phyloP scores from a whole-genome alignment of 2,113 vertebrate genomes.

The Passer domesticus region DNA sequence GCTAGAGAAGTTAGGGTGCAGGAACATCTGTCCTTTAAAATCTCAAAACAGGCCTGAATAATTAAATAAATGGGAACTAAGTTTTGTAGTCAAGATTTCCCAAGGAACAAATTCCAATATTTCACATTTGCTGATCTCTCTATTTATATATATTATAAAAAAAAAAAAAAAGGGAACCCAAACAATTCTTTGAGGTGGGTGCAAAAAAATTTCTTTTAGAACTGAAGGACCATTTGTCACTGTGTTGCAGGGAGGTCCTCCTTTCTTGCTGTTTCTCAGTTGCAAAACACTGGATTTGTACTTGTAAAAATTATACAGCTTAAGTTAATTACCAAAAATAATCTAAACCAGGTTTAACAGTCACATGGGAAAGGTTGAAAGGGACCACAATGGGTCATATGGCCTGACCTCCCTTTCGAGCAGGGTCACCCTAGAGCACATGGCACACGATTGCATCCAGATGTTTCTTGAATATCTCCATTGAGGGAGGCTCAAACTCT shows the following conservation, averaged over 20 bases:
- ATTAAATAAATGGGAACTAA: background rate
- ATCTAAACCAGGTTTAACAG: background rate
- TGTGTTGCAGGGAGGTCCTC: background rate
- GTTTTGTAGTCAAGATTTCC: background rate
- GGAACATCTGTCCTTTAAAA: background rate
- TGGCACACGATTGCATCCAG: background rate
- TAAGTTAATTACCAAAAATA: background rate
- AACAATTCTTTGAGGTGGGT: background rate
- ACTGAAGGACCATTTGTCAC: background rate
- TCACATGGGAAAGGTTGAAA: background rate
- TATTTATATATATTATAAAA: background rate
- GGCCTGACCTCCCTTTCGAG: background rate
- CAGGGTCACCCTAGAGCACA: background rate
- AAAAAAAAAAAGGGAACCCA: background rate
- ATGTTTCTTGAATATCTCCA: background rate
- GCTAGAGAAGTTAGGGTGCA: background rate
- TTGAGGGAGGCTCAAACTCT: background rate
- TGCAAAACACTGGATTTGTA: background rate
- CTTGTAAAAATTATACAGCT: background rate
- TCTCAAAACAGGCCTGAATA: background rate
- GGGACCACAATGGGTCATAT: background rate
- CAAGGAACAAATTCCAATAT: background rate
- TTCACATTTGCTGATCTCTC: background rate
- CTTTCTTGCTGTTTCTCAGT: background rate
- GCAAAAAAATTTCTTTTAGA: background rate